These are phyloP conservation scores for Sebastes umbrosus DNA, from an alignment of 2,797 vertebrate species.

Conservation along the genomic window DNA sequence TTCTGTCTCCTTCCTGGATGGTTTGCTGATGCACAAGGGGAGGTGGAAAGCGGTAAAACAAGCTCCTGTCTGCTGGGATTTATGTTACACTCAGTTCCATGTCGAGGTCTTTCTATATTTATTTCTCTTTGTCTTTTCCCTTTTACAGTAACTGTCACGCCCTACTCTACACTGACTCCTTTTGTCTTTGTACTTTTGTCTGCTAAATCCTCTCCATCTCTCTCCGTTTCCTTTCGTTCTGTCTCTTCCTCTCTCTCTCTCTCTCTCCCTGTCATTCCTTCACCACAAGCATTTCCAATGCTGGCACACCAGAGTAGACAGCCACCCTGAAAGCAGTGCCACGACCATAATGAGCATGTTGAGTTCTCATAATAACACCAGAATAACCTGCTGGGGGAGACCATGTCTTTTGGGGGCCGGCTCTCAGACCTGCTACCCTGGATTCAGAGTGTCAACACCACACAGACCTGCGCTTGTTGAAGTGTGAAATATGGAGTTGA, in stretches of 20 bases:
- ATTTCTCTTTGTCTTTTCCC: conserved; percentile 7
- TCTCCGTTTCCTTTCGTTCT: neutral
- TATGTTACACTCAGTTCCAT: neutral
- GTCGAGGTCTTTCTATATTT: neutral
- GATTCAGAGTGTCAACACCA: conserved; percentile 56
- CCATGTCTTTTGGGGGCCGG: conserved; percentile 49
- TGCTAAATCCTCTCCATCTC: conserved; percentile 18
- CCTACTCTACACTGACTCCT: neutral
- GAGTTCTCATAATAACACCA: conserved; percentile 83
- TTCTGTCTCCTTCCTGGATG: conserved; percentile 68
- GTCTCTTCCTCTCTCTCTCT: conserved; percentile 2
- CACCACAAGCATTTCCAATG: conserved; percentile 74
- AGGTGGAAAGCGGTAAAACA: conserved; percentile 45
- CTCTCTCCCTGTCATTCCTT: conserved; percentile 48
- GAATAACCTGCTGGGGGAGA: conserved; percentile 76
- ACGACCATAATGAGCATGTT: conserved; percentile 83
- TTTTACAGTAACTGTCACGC: neutral
- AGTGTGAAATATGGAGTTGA: conserved; percentile 52
- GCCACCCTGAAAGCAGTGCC: conserved; percentile 72
- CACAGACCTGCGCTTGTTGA: conserved; percentile 50
- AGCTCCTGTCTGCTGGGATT: conserved; percentile 7
- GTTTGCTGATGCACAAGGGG: conserved; percentile 41
- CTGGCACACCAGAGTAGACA: conserved; percentile 69
- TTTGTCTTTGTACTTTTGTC: conserved; percentile 9
- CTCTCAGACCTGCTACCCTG: conserved; percentile 34